These are phyloP conservation scores for Mechanitis mazaeus DNA, from an alignment of 2,888 invertebrate genomes.

Conservation along the genomic window DNA sequence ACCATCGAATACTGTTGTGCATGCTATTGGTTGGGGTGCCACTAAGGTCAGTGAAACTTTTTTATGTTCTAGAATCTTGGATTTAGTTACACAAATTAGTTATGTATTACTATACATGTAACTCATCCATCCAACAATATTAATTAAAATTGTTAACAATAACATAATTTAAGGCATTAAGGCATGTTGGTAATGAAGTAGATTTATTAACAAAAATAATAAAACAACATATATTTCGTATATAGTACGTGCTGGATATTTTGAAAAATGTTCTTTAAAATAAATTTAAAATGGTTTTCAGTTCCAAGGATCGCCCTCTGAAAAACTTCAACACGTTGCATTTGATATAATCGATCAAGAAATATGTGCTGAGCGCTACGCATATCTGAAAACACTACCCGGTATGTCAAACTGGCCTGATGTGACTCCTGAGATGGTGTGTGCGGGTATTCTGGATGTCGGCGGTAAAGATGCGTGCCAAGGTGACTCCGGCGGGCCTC, in stretches of 20 bases:
- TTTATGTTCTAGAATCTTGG: neutral
- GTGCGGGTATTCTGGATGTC: slow-evolving; percentile 42
- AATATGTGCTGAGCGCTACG: slow-evolving; percentile 41
- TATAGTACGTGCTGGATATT: too few relatives aligned
- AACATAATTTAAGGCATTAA: too few relatives aligned
- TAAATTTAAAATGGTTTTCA: slow-evolving; percentile 13
- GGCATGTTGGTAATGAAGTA: too few relatives aligned
- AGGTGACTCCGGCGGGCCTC: slow-evolving; percentile 51
- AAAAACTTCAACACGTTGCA: slow-evolving; percentile 37
- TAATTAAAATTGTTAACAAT: too few relatives aligned
- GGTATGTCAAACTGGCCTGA: slow-evolving; percentile 17
- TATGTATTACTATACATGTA: too few relatives aligned
- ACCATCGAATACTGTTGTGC: neutral
- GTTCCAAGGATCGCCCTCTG: slow-evolving; percentile 25
- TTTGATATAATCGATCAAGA: slow-evolving; percentile 39
- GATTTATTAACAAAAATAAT: too few relatives aligned
- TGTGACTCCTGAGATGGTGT: slow-evolving; percentile 48
- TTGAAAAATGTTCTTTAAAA: too few relatives aligned
- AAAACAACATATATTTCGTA: too few relatives aligned
- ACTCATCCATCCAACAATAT: too few relatives aligned
- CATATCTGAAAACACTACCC: slow-evolving; percentile 25
- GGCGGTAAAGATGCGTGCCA: slow-evolving; percentile 47
- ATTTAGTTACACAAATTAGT: neutral
- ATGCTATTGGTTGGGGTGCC: neutral
- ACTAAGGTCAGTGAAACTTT: neutral